phyloP scores from a whole-genome alignment of 2,888 invertebrate genomes.

The Pelosia muscerda region DNA sequence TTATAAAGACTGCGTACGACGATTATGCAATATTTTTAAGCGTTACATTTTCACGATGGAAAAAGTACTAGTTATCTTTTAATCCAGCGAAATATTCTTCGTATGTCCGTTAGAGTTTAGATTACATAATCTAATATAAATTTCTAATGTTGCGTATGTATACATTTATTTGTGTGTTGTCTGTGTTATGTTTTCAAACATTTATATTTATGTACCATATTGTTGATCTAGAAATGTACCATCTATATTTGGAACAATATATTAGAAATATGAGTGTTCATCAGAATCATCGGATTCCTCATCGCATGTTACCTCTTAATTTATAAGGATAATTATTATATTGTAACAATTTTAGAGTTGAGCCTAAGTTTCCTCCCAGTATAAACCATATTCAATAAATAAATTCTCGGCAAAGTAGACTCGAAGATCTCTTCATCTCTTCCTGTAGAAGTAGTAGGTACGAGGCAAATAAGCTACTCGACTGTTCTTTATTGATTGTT shows the following conservation, averaged over 20 bases:
- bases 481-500: not conserved
- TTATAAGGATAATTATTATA: not conserved
- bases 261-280: no score
- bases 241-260: no score
- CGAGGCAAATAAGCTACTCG: not conserved
- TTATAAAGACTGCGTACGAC: not conserved
- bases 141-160: not conserved
- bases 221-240: conserved; percentile 2
- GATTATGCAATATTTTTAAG: not conserved
- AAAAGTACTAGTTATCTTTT: not conserved
- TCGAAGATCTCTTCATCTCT: not conserved
- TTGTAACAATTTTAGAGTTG: not conserved
- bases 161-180: not conserved
- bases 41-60: not conserved
- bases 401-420: not conserved
- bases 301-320: not conserved
- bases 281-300: no score
- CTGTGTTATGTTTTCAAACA: not conserved
- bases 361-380: not conserved
- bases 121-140: conserved; percentile 1
- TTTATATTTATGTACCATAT: not conserved
- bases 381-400: not conserved
- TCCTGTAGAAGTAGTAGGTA: not conserved
- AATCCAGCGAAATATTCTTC: conserved; percentile 1
- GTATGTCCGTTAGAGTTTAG: not conserved